phyloP scores from a whole-genome alignment of 2,797 vertebrate genomes.

The Hypotaenidia okinawae region DNA sequence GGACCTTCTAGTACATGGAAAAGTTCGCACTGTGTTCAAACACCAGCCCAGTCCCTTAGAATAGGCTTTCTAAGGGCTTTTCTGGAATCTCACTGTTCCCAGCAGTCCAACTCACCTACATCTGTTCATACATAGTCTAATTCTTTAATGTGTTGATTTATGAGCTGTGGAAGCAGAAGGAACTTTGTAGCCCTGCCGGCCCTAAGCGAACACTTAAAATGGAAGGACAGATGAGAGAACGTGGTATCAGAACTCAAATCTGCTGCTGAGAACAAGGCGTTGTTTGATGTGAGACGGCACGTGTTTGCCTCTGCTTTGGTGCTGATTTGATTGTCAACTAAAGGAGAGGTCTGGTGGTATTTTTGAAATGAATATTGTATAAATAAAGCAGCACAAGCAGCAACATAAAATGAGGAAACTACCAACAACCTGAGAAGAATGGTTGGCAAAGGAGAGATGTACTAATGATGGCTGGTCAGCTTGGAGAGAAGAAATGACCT shows the following conservation, averaged over 20 bases:
- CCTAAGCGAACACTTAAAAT: not conserved
- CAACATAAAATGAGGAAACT: conserved; percentile 19
- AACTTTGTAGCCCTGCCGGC: not conserved
- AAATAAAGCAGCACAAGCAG: conserved; percentile 40
- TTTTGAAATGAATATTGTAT: not conserved
- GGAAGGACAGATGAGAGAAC: not conserved
- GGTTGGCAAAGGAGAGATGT: not conserved
- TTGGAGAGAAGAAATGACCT: not conserved
- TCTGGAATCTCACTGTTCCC: not conserved
- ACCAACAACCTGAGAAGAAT: not conserved
- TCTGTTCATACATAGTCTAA: not conserved
- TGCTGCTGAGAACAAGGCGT: not conserved
- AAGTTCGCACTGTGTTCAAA: not conserved
- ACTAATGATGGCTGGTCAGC: not conserved
- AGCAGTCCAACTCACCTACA: conserved; percentile 16
- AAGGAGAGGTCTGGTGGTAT: conserved; percentile 5
- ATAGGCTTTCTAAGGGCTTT: not conserved
- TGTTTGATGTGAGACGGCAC: not conserved
- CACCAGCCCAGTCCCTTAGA: not conserved
- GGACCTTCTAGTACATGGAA: not conserved
- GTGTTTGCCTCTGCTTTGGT: not conserved
- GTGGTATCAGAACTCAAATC: not conserved
- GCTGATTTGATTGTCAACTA: not conserved
- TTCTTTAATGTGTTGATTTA: not conserved
- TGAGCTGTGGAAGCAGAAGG: conserved; percentile 17